phyloP scores from a whole-genome alignment of 2,113 vertebrate species.

The Eleginops maclovinus region DNA sequence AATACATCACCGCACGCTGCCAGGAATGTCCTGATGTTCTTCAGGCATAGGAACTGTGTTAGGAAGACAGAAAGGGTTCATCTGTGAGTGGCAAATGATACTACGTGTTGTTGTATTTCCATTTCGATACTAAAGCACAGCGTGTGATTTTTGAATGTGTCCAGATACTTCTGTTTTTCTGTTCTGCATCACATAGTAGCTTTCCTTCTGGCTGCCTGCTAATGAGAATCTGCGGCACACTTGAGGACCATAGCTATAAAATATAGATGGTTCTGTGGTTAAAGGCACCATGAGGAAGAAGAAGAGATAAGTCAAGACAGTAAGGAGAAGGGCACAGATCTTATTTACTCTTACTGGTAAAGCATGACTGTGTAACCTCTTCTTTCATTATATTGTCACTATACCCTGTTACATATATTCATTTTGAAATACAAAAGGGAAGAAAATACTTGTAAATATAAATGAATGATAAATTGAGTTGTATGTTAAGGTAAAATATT shows the following conservation, averaged over 20 bases:
- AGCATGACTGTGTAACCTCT: too few species aligned
- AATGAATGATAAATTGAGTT: neutral
- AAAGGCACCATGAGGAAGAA: conserved; percentile 30
- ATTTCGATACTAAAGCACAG: conserved; percentile 6
- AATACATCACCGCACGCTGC: conserved; percentile 90
- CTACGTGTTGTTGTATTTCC: neutral
- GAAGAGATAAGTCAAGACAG: conserved; percentile 4
- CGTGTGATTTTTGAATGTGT: neutral
- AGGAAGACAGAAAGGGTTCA: conserved; percentile 32
- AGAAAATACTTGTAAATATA: neutral
- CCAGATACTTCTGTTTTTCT: conserved; percentile 9
- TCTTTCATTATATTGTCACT: neutral
- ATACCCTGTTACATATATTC: neutral
- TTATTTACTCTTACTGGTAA: neutral
- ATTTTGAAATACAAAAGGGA: neutral
- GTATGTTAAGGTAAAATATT: neutral
- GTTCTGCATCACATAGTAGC: neutral
- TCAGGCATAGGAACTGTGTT: conserved; percentile 95
- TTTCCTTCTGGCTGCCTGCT: conserved; percentile 31
- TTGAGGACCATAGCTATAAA: conserved; percentile 39
- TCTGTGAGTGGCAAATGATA: conserved; percentile 5
- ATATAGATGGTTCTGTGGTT: conserved; percentile 43
- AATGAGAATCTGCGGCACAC: conserved; percentile 5
- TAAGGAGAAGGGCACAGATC: neutral
- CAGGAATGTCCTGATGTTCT: conserved; percentile 98